phyloP scores from a whole-genome alignment of 2,888 invertebrate genomes.

The Acleris laterana region DNA sequence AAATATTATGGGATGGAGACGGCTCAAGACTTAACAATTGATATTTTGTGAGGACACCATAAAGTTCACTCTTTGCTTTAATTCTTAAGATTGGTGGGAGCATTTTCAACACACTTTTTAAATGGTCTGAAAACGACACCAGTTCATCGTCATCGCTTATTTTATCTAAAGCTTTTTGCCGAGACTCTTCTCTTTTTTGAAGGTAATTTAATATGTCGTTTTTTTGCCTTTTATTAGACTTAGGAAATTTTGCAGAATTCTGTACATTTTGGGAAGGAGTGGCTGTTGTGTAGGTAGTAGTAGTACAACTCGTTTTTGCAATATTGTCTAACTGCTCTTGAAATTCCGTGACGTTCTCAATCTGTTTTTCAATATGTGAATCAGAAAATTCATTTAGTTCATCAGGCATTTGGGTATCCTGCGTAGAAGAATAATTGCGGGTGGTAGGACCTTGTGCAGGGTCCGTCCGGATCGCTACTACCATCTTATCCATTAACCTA shows the following conservation, averaged over 20 bases:
- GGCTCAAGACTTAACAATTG: constrained; percentile 4
- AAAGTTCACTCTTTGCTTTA: constrained; percentile 5
- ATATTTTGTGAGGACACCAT: constrained; percentile 6
- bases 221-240: background rate
- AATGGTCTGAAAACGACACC: constrained; percentile 1
- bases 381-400: background rate
- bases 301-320: background rate
- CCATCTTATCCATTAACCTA: no score
- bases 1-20: constrained; percentile 6
- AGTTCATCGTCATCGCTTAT: constrained; percentile 4
- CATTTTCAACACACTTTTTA: constrained; percentile 6
- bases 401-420: background rate
- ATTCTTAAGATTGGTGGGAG: constrained; percentile 4
- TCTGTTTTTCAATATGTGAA: background rate
- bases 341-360: background rate
- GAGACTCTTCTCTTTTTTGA: background rate
- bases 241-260: background rate
- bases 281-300: background rate
- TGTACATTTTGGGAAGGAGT: background rate
- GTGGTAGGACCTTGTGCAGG: no score
- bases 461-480: no score
- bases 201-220: constrained; percentile 1
- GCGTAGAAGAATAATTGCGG: background rate
- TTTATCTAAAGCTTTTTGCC: constrained; percentile 5
- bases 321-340: background rate